Percentiles rank a stretch among this genome's conserved stretches.
Conservation (phyloP, 2,797 vertebrate species). For the Rhabdophis nuchalis region DNA sequence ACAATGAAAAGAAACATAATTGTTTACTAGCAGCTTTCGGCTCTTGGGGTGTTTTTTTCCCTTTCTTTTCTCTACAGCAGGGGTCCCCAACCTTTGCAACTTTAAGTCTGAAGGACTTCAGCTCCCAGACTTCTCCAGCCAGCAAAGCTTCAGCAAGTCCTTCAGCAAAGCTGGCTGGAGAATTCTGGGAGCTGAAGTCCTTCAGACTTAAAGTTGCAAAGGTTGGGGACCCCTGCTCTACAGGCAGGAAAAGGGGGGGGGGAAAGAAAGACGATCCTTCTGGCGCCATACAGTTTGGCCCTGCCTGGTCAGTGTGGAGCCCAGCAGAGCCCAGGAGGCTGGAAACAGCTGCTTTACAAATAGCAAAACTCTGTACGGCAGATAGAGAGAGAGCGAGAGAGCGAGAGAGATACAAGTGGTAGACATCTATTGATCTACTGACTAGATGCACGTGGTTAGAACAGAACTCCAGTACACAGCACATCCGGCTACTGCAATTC, state of each 20-base stretch:
- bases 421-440: constrained; percentile 62
- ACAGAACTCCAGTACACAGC: constrained; percentile 42
- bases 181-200: no score
- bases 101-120: no score
- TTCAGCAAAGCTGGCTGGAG: no score
- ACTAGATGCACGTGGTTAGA: constrained; percentile 61
- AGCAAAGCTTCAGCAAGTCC: no score
- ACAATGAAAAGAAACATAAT: constrained; percentile 4
- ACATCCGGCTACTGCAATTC: neutral
- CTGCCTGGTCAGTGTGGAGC: constrained; percentile 34
- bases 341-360: constrained; percentile 61
- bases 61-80: no score
- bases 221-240: no score
- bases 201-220: no score
- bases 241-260: constrained; percentile 48
- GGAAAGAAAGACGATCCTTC: constrained; percentile 5
- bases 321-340: constrained; percentile 60
- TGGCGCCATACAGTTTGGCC: constrained; percentile 21
- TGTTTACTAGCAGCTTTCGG: constrained; percentile 51
- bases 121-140: no score
- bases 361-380: constrained; percentile 60
- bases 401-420: constrained; percentile 60
- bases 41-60: neutral
- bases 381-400: constrained; percentile 51
- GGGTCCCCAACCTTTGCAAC: no score